Base-by-base conservation (phyloP, 2,113 vertebrate species). In the Lipotes vexillifer region DNA sequence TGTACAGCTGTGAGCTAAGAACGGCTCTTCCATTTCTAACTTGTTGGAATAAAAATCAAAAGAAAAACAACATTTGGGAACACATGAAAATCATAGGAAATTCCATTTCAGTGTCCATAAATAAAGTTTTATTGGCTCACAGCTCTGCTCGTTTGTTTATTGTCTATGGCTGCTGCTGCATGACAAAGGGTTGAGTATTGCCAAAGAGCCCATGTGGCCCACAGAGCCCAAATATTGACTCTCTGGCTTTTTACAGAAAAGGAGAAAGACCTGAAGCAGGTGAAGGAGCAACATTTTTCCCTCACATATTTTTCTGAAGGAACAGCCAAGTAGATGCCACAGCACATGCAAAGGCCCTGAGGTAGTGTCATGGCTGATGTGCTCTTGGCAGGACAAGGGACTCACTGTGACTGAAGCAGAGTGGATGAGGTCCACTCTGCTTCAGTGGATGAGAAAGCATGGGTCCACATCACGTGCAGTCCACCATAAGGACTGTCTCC, bases 381-480 rank as follows among this genome's bases (percentile, higher is more conserved):
- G 8, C 29, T 87, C 33, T 17, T 72, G 11, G 36, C 71, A 44
- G 63, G 44, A 78, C 1, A 15, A 12, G 63, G 46, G 36, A 18
- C 8, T 9, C 52, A 0, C 0, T 5, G 52, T 27, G 71, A 33
- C 18, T 38, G 52, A 44, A 63, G 63, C 49, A 2, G 61, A 52
- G 63, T 0, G 8, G 31, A 3, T 12, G 55, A 44, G 52, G 21
- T 61, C 52, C n/a, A n/a, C n/a, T n/a, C n/a, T n/a, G n/a, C n/a
- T n/a, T n/a, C n/a, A n/a, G n/a, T n/a, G n/a, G n/a, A n/a, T n/a
- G n/a, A 17, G 89, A 71, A 55, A 84, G 44, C 69, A 17, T 2
- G 2, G 44, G 36, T 17, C 44, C 23, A 29, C 72, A 17, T 20
- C 5, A 4, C 0, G 3, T 5, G 13, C 14, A 1, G 36, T 33